phyloP scores from a whole-genome alignment of 1,140 invertebrate genomes.

The Coenobita brevimanus region DNA sequence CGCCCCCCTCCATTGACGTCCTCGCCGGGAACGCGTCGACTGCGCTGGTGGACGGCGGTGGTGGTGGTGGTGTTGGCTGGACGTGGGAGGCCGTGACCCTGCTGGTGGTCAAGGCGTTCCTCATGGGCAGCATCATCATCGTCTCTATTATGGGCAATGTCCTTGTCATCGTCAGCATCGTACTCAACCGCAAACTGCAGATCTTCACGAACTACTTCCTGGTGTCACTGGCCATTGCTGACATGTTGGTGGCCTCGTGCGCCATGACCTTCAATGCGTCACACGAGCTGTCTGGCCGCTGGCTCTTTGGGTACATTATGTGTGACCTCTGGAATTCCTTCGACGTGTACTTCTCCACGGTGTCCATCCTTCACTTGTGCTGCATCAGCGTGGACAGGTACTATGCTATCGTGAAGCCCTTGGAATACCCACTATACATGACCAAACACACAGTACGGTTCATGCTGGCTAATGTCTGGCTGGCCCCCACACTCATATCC shows the following conservation, averaged over 20 bases:
- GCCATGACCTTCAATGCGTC: conserved; percentile 96
- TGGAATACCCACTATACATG: conserved; percentile 92
- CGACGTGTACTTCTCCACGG: conserved; percentile 79
- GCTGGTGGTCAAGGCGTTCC: conserved; percentile 79
- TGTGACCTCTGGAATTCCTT: conserved; percentile 94
- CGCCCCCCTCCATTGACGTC: not conserved
- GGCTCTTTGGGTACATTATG: conserved; percentile 91
- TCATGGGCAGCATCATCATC: conserved; percentile 88
- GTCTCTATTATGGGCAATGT: conserved; percentile 91
- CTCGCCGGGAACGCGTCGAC: conserved; percentile 6
- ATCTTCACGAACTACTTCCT: conserved; percentile 96
- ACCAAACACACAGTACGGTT: conserved; percentile 81
- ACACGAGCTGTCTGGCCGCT: conserved; percentile 84
- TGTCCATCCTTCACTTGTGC: conserved; percentile 93
- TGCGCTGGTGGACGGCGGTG: conserved; percentile 22
- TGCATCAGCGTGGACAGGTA: conserved; percentile 92
- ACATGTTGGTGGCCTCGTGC: conserved; percentile 93
- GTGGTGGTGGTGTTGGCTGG: conserved; percentile 11
- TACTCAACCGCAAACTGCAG: conserved; percentile 82
- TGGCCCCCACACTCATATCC: conserved; percentile 91
- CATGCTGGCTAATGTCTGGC: conserved; percentile 88
- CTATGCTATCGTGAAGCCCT: conserved; percentile 88
- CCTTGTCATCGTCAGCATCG: conserved; percentile 86
- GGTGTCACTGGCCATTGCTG: conserved; percentile 92
- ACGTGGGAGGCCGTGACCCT: conserved; percentile 43